Evolutionary conservation across 2,888 invertebrate species (phyloP).

Genomic region (Byasa hedistus): DNA sequence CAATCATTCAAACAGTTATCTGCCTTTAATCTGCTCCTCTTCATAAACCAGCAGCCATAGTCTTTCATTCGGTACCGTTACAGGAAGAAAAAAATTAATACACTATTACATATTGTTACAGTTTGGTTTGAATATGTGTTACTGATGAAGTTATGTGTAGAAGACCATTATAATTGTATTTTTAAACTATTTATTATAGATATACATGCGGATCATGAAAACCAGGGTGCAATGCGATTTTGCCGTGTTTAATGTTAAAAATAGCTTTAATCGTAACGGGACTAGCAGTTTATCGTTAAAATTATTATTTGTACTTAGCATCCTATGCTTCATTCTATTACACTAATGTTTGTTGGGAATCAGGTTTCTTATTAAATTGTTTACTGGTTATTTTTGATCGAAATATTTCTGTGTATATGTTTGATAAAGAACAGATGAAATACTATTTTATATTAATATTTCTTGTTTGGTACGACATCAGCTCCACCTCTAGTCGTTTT

Average conservation of each 20-base stretch:
- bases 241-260: constrained; percentile 56
- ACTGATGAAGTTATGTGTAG: constrained; percentile 77
- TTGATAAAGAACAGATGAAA: too few species aligned
- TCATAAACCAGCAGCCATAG: constrained; percentile 78
- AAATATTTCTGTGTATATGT: not conserved
- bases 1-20: constrained; percentile 77
- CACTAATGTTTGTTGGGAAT: constrained; percentile 72
- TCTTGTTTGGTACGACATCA: not conserved
- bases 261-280: constrained; percentile 62
- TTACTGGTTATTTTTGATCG: not conserved
- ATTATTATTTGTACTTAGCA: constrained; percentile 77
- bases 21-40: constrained; percentile 77
- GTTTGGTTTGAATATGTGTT: constrained; percentile 79
- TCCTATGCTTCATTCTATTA: constrained; percentile 73
- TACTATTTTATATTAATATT: too few species aligned
- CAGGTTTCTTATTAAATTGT: constrained; percentile 53
- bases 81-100: constrained; percentile 77
- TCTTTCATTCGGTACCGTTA: constrained; percentile 78
- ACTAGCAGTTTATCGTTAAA: constrained; percentile 75
- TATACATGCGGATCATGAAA: constrained; percentile 77
- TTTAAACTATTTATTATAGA: constrained; percentile 70
- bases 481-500: not conserved
- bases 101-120: constrained; percentile 77
- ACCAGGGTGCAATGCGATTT: constrained; percentile 76
- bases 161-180: constrained; percentile 67